These are phyloP conservation scores for Aelia acuminata DNA, from an alignment of 2,888 invertebrate species.

Conservation along the genomic window DNA sequence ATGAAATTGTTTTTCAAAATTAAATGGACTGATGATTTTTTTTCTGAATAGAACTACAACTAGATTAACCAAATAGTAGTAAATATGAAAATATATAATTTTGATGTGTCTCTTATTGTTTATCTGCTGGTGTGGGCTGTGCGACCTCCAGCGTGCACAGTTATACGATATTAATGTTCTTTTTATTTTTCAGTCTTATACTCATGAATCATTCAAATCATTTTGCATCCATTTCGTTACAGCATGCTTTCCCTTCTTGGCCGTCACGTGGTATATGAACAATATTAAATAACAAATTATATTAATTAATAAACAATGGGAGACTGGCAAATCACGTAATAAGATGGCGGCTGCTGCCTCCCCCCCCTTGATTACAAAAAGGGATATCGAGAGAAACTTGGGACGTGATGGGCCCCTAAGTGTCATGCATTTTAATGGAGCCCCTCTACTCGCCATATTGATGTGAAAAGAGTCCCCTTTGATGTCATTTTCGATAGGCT, in stretches of 20 bases:
- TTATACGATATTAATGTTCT: too few relatives aligned
- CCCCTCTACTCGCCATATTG: not conserved
- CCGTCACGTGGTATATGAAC: not conserved
- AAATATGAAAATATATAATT: too few relatives aligned
- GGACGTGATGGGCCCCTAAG: slow-evolving; percentile 35
- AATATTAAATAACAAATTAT: not conserved
- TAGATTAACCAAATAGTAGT: too few relatives aligned
- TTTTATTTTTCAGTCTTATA: too few relatives aligned
- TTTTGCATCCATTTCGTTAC: not conserved
- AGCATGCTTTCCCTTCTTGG: not conserved
- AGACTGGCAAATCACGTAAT: not conserved
- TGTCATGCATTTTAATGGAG: slow-evolving; percentile 45
- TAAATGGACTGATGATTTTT: too few relatives aligned
- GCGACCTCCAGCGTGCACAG: too few relatives aligned
- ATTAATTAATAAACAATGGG: slow-evolving; percentile 16
- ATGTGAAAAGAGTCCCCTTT: slow-evolving; percentile 41
- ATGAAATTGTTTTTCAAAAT: too few relatives aligned
- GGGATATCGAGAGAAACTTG: slow-evolving; percentile 50
- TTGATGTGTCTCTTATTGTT: too few relatives aligned
- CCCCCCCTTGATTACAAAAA: slow-evolving; percentile 47
- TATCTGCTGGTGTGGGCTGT: too few relatives aligned
- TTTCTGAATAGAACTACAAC: too few relatives aligned
- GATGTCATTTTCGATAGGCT: slow-evolving; percentile 38
- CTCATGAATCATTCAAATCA: too few relatives aligned
- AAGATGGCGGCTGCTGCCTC: slow-evolving; percentile 21